Evolutionary conservation across 2,888 invertebrate species (phyloP), one percentile per base, ranked within the genome.

Genomic region (Marasmarcha lunaedactyla): DNA sequence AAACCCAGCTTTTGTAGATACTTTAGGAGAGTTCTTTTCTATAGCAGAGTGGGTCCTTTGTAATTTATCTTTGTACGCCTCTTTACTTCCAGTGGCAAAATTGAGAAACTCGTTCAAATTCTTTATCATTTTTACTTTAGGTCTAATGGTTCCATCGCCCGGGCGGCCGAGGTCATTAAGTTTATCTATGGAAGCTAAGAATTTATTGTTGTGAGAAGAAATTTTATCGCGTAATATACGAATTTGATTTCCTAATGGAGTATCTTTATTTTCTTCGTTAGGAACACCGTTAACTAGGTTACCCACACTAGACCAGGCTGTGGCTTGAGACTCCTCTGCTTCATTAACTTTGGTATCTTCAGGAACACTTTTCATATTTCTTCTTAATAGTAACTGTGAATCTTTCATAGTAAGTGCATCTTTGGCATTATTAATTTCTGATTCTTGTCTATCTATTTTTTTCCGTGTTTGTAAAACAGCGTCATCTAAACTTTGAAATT

Each of bases 91-190:
- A 1, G 89, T 85, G 1, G 92, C 88, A 55, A 94, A 90, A 57
- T 90, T 93, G 1, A 93, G 79, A 63, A 94, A 94, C 71, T 94
- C 94, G 57, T 93, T 93, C 27, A 94, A 81, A 67, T 94, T 94
- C 68, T 90, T 93, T 1, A 94, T 91, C 76, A 71, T 72, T 61
- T 59, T 85, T 49, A 74, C 74, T 73, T 65, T 70, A 25, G 71
- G 72, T 55, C 64, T 73, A 45, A 53, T 73, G 48, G 43, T 58
- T 40, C 53, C 63, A 52, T 69, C 86, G 53, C 59, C 63, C 53
- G 60, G 63, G 61, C 45, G 68, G 50, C 47, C 59, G 11, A 65
- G 46, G 37, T 57, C 59, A 44, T 88, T 87, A 35, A 87, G 65
- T 52, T 86, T 85, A 45, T 89, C 88, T 41, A 87, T 60, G 1